Conservation (phyloP, 2,888 invertebrate species). For the Tachina fera region DNA sequence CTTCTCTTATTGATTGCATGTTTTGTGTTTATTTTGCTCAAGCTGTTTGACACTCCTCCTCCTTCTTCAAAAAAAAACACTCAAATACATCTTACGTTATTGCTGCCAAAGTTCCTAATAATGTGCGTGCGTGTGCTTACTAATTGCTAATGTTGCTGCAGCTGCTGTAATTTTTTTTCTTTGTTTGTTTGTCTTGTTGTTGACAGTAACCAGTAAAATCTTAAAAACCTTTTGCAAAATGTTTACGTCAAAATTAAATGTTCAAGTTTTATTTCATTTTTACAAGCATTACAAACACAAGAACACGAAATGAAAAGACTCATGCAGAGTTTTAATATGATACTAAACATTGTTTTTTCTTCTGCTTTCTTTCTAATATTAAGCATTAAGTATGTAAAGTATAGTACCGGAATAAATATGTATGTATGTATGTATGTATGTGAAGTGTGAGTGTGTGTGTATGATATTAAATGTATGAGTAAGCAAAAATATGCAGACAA, state of each 20-base stretch:
- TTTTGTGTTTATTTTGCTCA: slow-evolving; percentile 4
- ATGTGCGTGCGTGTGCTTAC: background rate
- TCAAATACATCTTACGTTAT: background rate
- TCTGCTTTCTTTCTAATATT: slow-evolving; percentile 42
- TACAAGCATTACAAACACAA: slow-evolving; percentile 13
- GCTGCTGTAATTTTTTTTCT: background rate
- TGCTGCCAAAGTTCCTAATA: background rate
- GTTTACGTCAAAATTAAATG: slow-evolving; percentile 33
- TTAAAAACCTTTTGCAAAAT: slow-evolving; percentile 19
- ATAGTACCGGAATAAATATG: slow-evolving; percentile 3
- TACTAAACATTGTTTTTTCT: slow-evolving; percentile 35
- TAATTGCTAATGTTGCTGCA: background rate
- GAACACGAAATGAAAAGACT: slow-evolving; percentile 9
- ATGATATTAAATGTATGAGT: background rate
- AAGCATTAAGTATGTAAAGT: slow-evolving; percentile 40
- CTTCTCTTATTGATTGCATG: too few species aligned
- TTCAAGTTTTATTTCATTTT: slow-evolving; percentile 22
- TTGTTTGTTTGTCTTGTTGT: background rate
- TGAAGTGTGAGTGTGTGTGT: background rate
- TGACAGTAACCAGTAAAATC: background rate
- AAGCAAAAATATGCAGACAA: slow-evolving; percentile 14
- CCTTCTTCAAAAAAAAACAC: too few species aligned
- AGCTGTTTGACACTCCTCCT: background rate
- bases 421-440: background rate
- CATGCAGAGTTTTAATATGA: slow-evolving; percentile 50